Evolutionary conservation across 2,113 vertebrate species (phyloP).

Genomic region (Tragelaphus strepsiceros): DNA sequence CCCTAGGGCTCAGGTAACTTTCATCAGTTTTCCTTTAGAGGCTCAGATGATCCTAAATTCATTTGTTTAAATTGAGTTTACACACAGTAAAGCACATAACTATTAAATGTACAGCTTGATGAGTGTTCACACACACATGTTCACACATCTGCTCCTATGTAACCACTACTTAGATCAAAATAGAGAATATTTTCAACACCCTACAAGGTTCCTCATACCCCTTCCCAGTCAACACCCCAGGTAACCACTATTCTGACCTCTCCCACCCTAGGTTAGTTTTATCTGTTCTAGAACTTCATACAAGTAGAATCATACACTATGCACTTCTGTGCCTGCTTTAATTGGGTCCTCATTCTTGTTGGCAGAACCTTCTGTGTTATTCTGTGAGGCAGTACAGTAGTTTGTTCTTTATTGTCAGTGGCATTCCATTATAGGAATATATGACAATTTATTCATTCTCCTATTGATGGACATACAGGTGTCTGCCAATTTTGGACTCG

Average conservation of each 20-base stretch:
- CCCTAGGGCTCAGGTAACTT: background rate
- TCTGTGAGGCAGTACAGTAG: background rate
- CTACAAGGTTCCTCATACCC: background rate
- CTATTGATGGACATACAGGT: background rate
- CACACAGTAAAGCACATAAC: background rate
- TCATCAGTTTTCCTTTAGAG: background rate
- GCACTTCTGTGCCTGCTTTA: background rate
- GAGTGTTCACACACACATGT: background rate
- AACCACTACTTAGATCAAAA: background rate
- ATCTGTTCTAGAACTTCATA: background rate
- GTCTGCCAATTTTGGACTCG: background rate
- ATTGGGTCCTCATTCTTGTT: background rate
- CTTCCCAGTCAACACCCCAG: background rate
- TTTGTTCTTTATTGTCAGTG: background rate
- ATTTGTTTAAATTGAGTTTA: background rate
- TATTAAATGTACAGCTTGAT: background rate
- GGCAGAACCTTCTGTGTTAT: background rate
- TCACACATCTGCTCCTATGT: background rate
- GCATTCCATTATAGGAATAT: background rate
- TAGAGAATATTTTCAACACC: background rate
- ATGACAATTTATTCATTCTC: background rate
- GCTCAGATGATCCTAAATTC: background rate
- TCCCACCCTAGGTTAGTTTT: background rate
- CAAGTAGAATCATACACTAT: background rate
- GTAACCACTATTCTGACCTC: background rate